A percentile compares a stretch with the other conserved stretches of the same genome.
phyloP scores from a whole-genome alignment of 2,797 vertebrate genomes.

The Premnoplex brunnescens region DNA sequence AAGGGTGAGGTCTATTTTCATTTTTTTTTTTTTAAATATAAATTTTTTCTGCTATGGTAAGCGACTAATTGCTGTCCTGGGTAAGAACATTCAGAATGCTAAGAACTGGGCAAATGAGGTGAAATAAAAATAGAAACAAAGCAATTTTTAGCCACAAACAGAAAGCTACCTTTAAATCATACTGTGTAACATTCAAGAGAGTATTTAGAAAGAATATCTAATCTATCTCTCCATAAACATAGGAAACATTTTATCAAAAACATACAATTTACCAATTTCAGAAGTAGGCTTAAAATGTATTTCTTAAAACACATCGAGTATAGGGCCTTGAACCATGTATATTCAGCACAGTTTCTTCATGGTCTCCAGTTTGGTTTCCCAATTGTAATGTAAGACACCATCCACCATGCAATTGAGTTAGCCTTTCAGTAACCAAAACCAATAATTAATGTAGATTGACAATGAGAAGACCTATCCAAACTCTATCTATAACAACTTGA shows the following conservation, averaged over 20 bases:
- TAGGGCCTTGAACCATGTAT: neutral
- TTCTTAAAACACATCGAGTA: neutral
- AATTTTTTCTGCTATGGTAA: neutral
- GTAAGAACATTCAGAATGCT: neutral
- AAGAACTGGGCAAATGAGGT: neutral
- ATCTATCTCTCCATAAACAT: neutral
- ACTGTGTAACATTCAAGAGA: neutral
- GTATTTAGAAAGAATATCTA: neutral
- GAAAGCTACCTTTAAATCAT: neutral
- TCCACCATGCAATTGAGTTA: neutral
- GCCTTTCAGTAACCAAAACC: neutral
- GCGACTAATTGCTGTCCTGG: neutral
- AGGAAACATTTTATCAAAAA: neutral
- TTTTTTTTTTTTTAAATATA: too few species aligned
- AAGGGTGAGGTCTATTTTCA: neutral
- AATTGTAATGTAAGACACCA: neutral
- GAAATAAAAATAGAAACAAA: neutral
- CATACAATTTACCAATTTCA: neutral
- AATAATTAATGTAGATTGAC: neutral
- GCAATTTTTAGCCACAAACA: neutral
- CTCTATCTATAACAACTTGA: neutral
- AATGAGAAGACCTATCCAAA: neutral
- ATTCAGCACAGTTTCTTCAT: neutral
- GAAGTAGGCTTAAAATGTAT: neutral
- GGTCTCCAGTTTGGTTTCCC: neutral